Base-by-base conservation (phyloP, 2,113 vertebrate species). In the Genyomyrus donnyi region DNA sequence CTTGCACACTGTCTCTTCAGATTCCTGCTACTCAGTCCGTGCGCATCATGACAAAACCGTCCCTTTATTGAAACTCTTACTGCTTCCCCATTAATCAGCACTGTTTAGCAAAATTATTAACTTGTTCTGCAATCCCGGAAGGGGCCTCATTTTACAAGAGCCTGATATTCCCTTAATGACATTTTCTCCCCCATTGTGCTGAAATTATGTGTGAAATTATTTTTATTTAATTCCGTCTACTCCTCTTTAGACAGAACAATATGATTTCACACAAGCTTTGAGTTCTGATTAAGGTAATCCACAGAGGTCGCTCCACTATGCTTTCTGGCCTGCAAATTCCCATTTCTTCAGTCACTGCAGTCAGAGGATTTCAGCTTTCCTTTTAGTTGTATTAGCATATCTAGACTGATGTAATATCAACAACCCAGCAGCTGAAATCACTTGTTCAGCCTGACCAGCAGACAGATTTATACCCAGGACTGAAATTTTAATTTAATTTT, bases 211-310 rank as follows among this genome's bases (percentile, higher is more conserved):
- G 85, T 15, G 88, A 88, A 92, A 90, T 93, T 84, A 88, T 92
- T 93, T 92, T 89, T 89, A 89, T 89, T 88, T 87, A 94, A 89
- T 91, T 24, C 2, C 39, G 86, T 19, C 35, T 77, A 50, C 91
- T 92, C 92, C 77, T 89, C 92, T 91, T 93, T 77, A 89, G 91
- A 93, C 56, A 48, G 88, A 91, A 91, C 92, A 93, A 91, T 90
- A 89, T 88, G 89, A 93, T 93, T 93, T 93, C 89, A 91, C 90
- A 91, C 93, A 92, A 92, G 91, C 91, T 93, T 91, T 86, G 92
- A 93, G 90, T 88, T 86, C 91, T 93, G 93, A 93, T 93, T 92
- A 88, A 90, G 88, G 91, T 92, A 92, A 93, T 92, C 93, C 89
- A 90, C 89, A 89, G 87, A 93, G 92, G 90, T 93, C 91, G 90